Conservation (phyloP, 2,888 invertebrate genomes). For the Pachydiplax longipennis region DNA sequence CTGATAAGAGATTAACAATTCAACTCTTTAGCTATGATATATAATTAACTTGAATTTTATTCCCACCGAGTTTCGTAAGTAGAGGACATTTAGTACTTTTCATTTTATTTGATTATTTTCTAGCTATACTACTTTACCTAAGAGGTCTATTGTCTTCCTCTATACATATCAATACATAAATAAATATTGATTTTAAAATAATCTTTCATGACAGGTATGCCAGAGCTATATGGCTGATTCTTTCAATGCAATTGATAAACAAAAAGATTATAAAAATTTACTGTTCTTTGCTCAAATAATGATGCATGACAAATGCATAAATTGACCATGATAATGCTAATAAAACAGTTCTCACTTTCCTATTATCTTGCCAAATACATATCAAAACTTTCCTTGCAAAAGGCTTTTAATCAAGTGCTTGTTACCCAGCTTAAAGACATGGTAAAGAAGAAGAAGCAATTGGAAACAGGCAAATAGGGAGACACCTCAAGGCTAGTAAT, state of each 20-base stretch:
- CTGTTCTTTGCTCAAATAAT: neutral
- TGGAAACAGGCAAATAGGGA: conserved; percentile 33
- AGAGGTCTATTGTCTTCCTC: too few species aligned
- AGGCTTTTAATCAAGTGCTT: conserved; percentile 23
- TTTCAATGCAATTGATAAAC: neutral
- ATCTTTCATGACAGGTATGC: too few species aligned
- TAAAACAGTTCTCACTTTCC: neutral
- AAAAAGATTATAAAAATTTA: neutral
- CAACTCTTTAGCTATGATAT: too few species aligned
- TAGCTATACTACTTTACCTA: too few species aligned
- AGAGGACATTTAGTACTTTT: too few species aligned
- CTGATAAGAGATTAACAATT: too few species aligned
- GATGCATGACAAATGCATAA: neutral
- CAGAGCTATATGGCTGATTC: neutral
- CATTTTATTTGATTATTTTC: too few species aligned
- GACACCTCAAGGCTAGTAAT: conserved; percentile 44
- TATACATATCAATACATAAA: too few species aligned
- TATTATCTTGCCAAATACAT: neutral
- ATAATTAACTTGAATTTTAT: too few species aligned
- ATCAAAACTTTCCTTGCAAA: neutral
- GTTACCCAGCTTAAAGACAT: conserved; percentile 6
- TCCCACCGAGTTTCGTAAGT: too few species aligned
- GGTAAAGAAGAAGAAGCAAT: conserved; percentile 21
- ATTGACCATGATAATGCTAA: neutral
- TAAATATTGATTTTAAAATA: too few species aligned